A percentile compares a stretch with the other conserved stretches of the same genome.
These are phyloP conservation scores for Agrypnus murinus DNA, from an alignment of 2,888 invertebrate species.

Conservation along the genomic window DNA sequence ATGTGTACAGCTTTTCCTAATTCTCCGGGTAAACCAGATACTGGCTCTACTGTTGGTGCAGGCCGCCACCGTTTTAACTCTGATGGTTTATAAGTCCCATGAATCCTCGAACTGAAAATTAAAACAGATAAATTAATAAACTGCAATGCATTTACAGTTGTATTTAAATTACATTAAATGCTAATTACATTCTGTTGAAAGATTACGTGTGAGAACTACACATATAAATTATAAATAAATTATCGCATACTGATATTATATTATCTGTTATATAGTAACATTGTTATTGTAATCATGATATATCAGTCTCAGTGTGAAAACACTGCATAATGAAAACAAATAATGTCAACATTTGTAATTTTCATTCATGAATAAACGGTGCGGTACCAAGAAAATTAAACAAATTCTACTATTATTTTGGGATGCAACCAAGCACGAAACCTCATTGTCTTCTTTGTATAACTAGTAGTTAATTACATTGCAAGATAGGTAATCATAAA, in stretches of 20 bases:
- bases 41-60: constrained; percentile 81
- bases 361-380: constrained; percentile 17
- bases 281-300: too few species aligned
- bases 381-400: constrained; percentile 7
- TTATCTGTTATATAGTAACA: too few species aligned
- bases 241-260: too few species aligned
- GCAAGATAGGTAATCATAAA: too few species aligned
- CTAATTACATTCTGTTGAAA: too few species aligned
- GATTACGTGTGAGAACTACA: too few species aligned
- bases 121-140: constrained; percentile 15
- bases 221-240: too few species aligned
- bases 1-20: constrained; percentile 94
- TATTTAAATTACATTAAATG: too few species aligned
- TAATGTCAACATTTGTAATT: constrained; percentile 1
- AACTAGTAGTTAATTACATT: neutral
- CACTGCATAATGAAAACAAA: too few species aligned
- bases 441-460: constrained; percentile 13
- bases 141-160: too few species aligned
- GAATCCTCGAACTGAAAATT: constrained; percentile 58
- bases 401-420: constrained; percentile 19
- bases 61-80: constrained; percentile 82
- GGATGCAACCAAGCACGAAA: constrained; percentile 14
- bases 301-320: too few species aligned
- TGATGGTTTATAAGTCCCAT: constrained; percentile 67
- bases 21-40: constrained; percentile 88